A percentile compares a stretch with the other conserved stretches of the same genome.
These are phyloP conservation scores for Oryzias celebensis DNA, from an alignment of 2,113 vertebrate species.

Conservation along the genomic window DNA sequence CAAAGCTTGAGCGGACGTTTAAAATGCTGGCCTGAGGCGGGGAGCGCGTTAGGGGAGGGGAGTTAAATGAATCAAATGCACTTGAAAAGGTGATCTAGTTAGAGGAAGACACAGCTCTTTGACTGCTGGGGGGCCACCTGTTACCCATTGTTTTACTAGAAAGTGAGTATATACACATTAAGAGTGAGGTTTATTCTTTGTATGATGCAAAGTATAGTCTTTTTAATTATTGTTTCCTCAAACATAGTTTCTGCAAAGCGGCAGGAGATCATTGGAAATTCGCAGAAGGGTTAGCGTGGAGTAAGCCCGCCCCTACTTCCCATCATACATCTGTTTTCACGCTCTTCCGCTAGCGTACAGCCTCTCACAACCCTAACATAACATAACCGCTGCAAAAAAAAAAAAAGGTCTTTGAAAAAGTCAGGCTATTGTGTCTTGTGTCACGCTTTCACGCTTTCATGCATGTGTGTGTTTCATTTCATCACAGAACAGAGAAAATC, in stretches of 20 bases:
- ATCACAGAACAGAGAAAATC: constrained; percentile 41
- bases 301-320: no score
- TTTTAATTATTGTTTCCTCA: constrained; percentile 27
- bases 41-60: constrained; percentile 2
- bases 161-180: constrained; percentile 32
- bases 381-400: no score
- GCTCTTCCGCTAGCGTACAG: no score
- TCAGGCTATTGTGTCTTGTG: constrained; percentile 26
- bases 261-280: no score
- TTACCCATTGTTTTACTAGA: constrained; percentile 35
- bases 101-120: constrained; percentile 17
- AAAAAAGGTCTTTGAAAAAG: constrained; percentile 3
- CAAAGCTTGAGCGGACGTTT: constrained; percentile 28
- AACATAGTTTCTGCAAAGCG: no score
- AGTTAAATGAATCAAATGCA: constrained; percentile 56
- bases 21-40: constrained; percentile 28
- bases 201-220: constrained; percentile 47
- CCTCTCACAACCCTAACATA: no score
- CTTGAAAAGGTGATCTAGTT: not conserved
- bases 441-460: not conserved
- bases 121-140: constrained; percentile 2
- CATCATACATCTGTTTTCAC: no score
- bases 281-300: no score
- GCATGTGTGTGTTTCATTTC: constrained; percentile 19
- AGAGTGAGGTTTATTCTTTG: constrained; percentile 13